These are phyloP conservation scores for Danio rerio DNA, from an alignment of 2,113 vertebrate species.

Conservation along the genomic window DNA sequence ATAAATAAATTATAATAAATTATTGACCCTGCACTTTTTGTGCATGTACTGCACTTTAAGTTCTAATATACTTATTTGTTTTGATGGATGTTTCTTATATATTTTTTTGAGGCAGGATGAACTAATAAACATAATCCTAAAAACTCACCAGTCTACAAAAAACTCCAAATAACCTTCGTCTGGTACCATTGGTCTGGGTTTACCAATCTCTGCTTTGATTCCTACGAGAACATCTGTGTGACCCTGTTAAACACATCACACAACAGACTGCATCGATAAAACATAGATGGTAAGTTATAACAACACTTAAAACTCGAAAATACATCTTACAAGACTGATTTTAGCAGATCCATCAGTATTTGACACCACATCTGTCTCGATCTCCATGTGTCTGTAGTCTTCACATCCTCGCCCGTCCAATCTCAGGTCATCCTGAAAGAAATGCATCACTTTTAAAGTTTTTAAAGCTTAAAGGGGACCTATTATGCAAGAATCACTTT, in stretches of 20 bases:
- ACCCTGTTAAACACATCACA: slow-evolving; percentile 76
- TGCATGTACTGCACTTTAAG: no score
- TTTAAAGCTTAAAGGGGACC: no score
- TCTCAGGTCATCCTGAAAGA: slow-evolving; percentile 88
- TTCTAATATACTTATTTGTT: no score
- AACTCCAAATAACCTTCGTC: slow-evolving; percentile 94
- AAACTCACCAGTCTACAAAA: slow-evolving; percentile 94
- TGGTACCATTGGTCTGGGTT: slow-evolving; percentile 85
- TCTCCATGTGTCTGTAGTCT: slow-evolving; percentile 92
- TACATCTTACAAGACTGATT: slow-evolving; percentile 85
- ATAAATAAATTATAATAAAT: no score
- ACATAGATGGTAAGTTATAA: not conserved
- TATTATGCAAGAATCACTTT: no score
- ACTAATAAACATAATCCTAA: not conserved
- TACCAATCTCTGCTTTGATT: slow-evolving; percentile 94
- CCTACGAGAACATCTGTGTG: slow-evolving; percentile 93
- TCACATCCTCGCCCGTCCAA: slow-evolving; percentile 94
- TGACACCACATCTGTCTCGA: slow-evolving; percentile 95
- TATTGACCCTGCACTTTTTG: no score
- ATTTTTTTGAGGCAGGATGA: not conserved
- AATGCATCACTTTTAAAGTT: not conserved
- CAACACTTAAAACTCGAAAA: not conserved
- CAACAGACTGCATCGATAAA: not conserved
- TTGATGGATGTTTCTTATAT: not conserved
- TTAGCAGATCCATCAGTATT: slow-evolving; percentile 96